phyloP scores from a whole-genome alignment of 2,113 vertebrate species.

The Semicossyphus pulcher region DNA sequence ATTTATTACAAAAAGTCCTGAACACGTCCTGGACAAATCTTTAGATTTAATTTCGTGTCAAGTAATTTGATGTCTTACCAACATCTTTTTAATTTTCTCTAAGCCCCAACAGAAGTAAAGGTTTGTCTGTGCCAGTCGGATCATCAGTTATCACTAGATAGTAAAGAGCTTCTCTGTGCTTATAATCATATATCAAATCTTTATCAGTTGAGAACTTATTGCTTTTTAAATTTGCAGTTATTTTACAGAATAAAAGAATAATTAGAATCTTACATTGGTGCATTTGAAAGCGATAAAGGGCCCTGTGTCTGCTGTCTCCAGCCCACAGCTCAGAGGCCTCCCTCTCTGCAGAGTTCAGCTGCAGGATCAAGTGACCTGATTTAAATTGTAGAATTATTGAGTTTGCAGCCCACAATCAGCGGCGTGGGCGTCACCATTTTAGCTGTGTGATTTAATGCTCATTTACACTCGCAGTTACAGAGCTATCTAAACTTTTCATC shows the following conservation, averaged over 20 bases:
- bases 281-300: neutral
- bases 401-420: neutral
- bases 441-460: slow-evolving; percentile 4
- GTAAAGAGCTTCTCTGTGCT: too few relatives aligned
- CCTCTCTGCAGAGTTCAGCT: neutral
- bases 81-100: too few relatives aligned
- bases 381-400: slow-evolving; percentile 23
- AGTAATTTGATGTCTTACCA: too few relatives aligned
- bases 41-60: too few relatives aligned
- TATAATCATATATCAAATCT: too few relatives aligned
- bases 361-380: slow-evolving; percentile 10
- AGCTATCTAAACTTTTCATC: neutral
- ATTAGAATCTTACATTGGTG: neutral
- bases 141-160: too few relatives aligned
- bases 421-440: neutral
- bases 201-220: too few relatives aligned
- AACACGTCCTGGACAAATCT: too few relatives aligned
- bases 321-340: neutral
- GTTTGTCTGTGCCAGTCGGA: too few relatives aligned
- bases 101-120: too few relatives aligned
- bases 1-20: too few relatives aligned
- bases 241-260: neutral
- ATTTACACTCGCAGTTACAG: neutral
- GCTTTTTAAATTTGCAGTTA: neutral
- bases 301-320: neutral